Base-by-base conservation (phyloP, 64 coral and sea anemone species). In the Cladopsammia gracilis region DNA sequence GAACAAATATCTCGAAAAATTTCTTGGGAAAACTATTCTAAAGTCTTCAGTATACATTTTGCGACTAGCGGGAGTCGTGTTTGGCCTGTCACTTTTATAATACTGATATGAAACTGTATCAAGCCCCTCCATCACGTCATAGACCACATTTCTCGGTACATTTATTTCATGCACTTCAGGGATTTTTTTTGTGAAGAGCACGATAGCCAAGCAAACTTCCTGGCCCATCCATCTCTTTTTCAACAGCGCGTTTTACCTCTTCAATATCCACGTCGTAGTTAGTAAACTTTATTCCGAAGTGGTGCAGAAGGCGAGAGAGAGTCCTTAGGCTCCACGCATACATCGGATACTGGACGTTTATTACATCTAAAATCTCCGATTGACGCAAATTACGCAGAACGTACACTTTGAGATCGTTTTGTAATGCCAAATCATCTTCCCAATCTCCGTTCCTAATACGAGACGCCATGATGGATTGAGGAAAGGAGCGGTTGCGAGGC, bases 161-260 rank as follows among this genome's bases (percentile, higher is more conserved):
- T 81, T 81, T 59, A 81, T 48, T 19, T 48, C 53, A 48, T 60
- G 78, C 18, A 81, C 54, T 9, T 81, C 78, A 19, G 16, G 78
- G 20, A 81, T 47, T 47, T 81, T 81, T n/a, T 59, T 81, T 26
- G 18, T 83, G 79, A 56, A 83, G 62, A 24, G 79, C 25, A 34
- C 79, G 10, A 64, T 64, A 83, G 45, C 79, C 79, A 64, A 83
- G 79, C 57, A 64, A 24, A 23, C 62, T 48, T 43, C 79, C 79
- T 64, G 58, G 79, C 25, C 57, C 57, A 34, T 62, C 56, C 45
- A 83, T 83, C 54, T 83, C 58, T 25, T 46, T 16, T 56, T 46
- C 22, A 25, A 83, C 58, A 64, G 79, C 79, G 44, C 25, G n/a
- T 83, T 83, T 64, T 20, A 64, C 58, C 18, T 83, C 79, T 64